These are phyloP conservation scores for Drosophila flavopinicola DNA, from an alignment of 2,888 invertebrate genomes.

Conservation along the genomic window DNA sequence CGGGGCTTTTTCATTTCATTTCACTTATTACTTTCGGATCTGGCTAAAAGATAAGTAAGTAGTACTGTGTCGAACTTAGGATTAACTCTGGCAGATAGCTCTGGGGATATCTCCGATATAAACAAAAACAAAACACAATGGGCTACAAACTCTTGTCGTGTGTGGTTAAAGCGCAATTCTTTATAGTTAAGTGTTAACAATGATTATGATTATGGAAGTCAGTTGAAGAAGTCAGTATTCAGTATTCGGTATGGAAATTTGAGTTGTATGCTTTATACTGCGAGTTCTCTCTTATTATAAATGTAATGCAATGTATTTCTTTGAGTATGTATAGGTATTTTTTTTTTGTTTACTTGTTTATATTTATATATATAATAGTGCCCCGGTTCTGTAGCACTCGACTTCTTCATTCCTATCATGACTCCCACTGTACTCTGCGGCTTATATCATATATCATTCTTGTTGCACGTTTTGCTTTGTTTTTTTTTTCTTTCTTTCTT, in stretches of 20 bases:
- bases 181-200: conserved; percentile 79
- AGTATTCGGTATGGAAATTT: conserved; percentile 58
- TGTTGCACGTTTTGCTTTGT: conserved; percentile 46
- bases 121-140: conserved; percentile 12
- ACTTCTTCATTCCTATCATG: conserved; percentile 35
- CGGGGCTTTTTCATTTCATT: conserved; percentile 22
- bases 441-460: conserved; percentile 58
- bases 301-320: conserved; percentile 57
- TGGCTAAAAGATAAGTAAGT: conserved; percentile 20
- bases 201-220: conserved; percentile 79
- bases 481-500: conserved; percentile 23
- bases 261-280: conserved; percentile 37
- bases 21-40: conserved; percentile 20
- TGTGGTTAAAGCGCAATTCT: conserved; percentile 70
- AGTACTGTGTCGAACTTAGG: conserved; percentile 22
- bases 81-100: conserved; percentile 2
- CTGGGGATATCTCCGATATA: conserved; percentile 2
- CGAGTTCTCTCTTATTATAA: conserved; percentile 25
- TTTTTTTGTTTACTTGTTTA: conserved; percentile 2
- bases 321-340: conserved; percentile 72
- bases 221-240: conserved; percentile 74
- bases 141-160: conserved; percentile 33
- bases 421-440: conserved; percentile 39
- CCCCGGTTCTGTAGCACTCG: conserved; percentile 37
- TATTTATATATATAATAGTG: conserved; percentile 44